Percentiles rank a stretch among this genome's conserved stretches.
Evolutionary conservation across 2,888 invertebrate species (phyloP).

Genomic region (Neoitamus cyanurus): DNA sequence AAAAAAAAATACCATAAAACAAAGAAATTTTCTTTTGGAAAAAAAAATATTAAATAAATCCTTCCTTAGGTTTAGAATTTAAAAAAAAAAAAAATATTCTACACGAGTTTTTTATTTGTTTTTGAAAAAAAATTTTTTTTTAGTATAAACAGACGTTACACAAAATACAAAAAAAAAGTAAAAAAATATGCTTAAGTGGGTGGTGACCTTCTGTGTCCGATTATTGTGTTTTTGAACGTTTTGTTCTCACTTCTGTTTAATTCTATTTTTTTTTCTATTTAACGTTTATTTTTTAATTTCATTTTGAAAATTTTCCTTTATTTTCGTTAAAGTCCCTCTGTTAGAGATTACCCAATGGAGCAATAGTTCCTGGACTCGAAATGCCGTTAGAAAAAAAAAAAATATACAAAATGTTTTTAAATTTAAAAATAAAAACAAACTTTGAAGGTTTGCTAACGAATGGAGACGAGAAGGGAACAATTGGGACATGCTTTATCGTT

Average conservation of each 20-base stretch:
- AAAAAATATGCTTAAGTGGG: background rate
- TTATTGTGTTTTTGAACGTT: background rate
- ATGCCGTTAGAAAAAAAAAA: background rate
- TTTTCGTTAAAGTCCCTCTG: background rate
- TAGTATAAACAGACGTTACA: background rate
- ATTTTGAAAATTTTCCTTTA: no score
- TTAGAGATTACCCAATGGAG: background rate
- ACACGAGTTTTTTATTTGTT: background rate
- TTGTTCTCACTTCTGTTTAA: background rate
- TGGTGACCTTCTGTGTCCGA: background rate
- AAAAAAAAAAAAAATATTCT: background rate
- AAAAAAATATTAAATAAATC: background rate
- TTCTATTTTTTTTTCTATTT: background rate
- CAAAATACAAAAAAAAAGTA: background rate
- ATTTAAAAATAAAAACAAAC: background rate
- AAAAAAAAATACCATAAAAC: no score
- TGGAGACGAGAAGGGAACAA: background rate
- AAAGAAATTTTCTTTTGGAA: no score
- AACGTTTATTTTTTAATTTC: background rate
- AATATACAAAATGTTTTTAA: background rate
- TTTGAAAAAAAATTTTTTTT: background rate
- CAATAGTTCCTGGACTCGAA: background rate
- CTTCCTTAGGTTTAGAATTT: background rate
- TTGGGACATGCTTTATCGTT: slow-evolving; percentile 3
- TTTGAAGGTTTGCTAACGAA: background rate